Evolutionary conservation across 2,113 vertebrate species (phyloP).

Genomic region (Ceyx cyanopectus): DNA sequence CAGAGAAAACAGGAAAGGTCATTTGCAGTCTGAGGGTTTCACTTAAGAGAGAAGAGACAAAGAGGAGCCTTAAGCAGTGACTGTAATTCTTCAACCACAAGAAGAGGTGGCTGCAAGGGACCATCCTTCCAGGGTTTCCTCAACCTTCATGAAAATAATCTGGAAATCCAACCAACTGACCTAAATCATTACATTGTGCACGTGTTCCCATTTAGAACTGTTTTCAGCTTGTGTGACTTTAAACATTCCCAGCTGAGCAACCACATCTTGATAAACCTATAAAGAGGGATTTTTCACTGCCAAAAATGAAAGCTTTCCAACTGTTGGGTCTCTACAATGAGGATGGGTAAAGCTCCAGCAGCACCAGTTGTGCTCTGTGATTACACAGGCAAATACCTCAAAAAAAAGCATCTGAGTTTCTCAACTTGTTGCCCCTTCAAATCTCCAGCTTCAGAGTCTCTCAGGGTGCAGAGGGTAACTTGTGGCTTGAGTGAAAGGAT

Average conservation of each 20-base stretch:
- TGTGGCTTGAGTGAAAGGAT: rapidly evolving
- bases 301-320: slow-evolving; percentile 15
- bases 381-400: background rate
- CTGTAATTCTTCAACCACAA: background rate
- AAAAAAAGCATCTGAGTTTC: background rate
- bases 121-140: background rate
- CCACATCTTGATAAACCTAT: slow-evolving; percentile 32
- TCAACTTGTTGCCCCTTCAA: background rate
- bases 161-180: slow-evolving; percentile 32
- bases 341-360: background rate
- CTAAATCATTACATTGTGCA: background rate
- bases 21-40: background rate
- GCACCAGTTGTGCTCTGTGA: background rate
- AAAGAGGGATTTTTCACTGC: slow-evolving; percentile 11
- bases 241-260: slow-evolving; percentile 51
- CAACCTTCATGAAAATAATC: background rate
- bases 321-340: slow-evolving; percentile 8
- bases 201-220: background rate
- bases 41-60: background rate
- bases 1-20: background rate
- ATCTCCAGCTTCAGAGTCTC: background rate
- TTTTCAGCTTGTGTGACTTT: background rate
- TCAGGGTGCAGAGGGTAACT: background rate
- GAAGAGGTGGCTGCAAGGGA: background rate
- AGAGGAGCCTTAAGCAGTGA: background rate